Evolutionary conservation across 92 coral and sea anemone species (phyloP).

Genomic region (Porites rus): DNA sequence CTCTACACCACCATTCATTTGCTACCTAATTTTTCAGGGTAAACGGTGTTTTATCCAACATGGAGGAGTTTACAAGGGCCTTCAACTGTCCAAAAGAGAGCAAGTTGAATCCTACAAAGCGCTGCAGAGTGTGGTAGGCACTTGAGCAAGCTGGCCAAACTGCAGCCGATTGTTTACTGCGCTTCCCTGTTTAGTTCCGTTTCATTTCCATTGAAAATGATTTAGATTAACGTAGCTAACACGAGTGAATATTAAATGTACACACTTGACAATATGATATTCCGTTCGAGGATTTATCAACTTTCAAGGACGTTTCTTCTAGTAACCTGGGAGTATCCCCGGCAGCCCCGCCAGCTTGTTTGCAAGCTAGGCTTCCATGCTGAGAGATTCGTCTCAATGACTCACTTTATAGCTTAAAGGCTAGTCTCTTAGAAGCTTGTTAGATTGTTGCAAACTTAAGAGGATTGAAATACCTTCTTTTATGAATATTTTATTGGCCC

Average conservation of each 20-base stretch:
- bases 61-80: conserved; percentile 81
- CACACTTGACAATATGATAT: neutral
- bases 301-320: no score
- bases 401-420: no score
- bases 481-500: no score
- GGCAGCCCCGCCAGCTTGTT: no score
- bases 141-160: neutral
- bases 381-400: no score
- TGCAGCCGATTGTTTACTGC: neutral
- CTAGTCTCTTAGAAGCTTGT: no score
- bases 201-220: neutral
- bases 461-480: no score
- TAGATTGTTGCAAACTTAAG: no score
- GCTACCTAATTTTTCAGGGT: conserved; percentile 52
- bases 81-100: conserved; percentile 79
- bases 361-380: no score
- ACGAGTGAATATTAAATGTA: neutral
- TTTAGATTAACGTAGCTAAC: neutral
- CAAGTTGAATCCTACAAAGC: conserved; percentile 74
- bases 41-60: conserved; percentile 80
- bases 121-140: conserved; percentile 85
- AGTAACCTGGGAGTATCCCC: no score
- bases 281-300: no score
- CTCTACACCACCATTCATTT: neutral
- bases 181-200: neutral